phyloP scores from a whole-genome alignment of 2,113 vertebrate genomes.

The Merops nubicus region DNA sequence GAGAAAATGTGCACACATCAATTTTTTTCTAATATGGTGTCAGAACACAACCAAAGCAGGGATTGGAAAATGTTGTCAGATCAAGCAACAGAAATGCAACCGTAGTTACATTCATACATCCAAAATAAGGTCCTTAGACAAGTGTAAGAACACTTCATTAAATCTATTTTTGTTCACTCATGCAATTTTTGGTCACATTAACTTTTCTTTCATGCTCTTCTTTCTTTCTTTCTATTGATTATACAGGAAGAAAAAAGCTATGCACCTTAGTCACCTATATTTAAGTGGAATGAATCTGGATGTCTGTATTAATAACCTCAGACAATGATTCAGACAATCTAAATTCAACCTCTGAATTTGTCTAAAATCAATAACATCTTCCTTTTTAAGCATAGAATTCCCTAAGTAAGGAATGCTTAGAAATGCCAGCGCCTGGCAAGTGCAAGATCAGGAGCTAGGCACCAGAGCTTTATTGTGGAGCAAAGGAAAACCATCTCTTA shows the following conservation, averaged over 20 bases:
- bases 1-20: background rate
- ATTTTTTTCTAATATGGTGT: background rate
- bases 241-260: background rate
- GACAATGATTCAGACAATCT: background rate
- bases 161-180: background rate
- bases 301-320: background rate
- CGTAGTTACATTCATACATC: background rate
- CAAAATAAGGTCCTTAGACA: background rate
- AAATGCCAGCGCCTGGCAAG: background rate
- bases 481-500: background rate
- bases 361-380: background rate
- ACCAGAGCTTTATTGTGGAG: background rate
- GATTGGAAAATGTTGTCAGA: background rate
- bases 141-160: background rate
- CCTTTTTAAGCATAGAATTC: background rate
- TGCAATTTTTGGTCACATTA: background rate
- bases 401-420: background rate
- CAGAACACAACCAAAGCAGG: background rate
- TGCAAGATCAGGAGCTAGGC: background rate
- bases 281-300: background rate
- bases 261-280: background rate
- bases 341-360: background rate
- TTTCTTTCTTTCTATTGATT: background rate
- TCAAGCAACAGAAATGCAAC: background rate
- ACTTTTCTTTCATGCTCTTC: background rate